Percentiles rank a stretch among this genome's conserved stretches.
These are phyloP conservation scores for Euwallacea similis DNA, from an alignment of 1,140 invertebrate genomes.

Conservation along the genomic window DNA sequence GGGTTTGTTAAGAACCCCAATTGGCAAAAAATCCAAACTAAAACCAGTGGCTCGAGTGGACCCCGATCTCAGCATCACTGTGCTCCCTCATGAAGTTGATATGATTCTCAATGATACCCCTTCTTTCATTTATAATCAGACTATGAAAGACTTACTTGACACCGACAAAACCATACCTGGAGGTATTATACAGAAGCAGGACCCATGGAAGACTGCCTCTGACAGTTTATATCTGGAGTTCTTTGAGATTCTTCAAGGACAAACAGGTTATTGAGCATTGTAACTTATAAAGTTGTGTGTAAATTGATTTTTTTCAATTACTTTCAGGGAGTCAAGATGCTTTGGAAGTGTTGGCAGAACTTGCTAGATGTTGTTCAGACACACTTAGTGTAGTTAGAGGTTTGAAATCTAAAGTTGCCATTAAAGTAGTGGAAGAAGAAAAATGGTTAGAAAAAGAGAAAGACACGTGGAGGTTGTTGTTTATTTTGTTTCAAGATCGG, in stretches of 20 bases:
- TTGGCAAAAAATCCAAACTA: constrained; percentile 26
- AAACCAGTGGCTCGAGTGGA: background rate
- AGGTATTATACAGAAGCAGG: constrained; percentile 53
- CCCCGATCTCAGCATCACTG: constrained; percentile 46
- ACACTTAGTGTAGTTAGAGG: constrained; percentile 57
- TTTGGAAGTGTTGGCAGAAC: constrained; percentile 61
- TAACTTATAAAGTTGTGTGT: background rate
- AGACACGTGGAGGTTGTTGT: constrained; percentile 83
- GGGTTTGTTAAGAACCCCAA: constrained; percentile 43
- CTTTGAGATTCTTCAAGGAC: constrained; percentile 60
- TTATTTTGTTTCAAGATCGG: constrained; percentile 78
- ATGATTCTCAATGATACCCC: constrained; percentile 43
- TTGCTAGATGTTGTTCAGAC: constrained; percentile 60
- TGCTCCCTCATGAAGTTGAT: constrained; percentile 49
- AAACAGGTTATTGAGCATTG: constrained; percentile 45
- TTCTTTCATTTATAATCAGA: constrained; percentile 45
- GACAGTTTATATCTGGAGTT: constrained; percentile 63
- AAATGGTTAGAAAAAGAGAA: constrained; percentile 75
- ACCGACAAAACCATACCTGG: constrained; percentile 52
- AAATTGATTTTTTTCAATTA: constrained; percentile 16
- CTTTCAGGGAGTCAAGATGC: constrained; percentile 55
- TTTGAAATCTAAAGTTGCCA: constrained; percentile 52
- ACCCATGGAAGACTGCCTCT: constrained; percentile 57
- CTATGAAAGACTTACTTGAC: constrained; percentile 53
- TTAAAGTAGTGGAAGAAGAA: constrained; percentile 56